These are phyloP conservation scores for Myrmecobius fasciatus DNA, from an alignment of 2,113 vertebrate genomes.

Conservation along the genomic window DNA sequence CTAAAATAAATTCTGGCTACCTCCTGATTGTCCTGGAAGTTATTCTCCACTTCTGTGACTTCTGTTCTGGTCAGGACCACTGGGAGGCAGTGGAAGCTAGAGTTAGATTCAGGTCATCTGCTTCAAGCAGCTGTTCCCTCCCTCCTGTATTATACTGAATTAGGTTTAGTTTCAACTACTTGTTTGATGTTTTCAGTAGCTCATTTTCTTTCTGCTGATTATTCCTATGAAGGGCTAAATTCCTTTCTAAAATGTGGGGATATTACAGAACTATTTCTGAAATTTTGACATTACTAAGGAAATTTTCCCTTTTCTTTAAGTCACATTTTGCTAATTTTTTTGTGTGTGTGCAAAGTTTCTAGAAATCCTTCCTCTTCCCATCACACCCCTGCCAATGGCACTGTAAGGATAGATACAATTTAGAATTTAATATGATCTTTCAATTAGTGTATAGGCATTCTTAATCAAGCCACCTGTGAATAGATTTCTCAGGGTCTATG, in stretches of 20 bases:
- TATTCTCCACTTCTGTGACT: not conserved
- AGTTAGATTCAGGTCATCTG: not conserved
- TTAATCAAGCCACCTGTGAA: not conserved
- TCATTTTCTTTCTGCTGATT: not conserved
- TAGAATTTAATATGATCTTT: not conserved
- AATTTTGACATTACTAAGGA: not conserved
- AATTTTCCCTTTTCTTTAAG: not conserved
- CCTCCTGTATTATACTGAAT: not conserved
- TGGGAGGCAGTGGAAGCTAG: not conserved
- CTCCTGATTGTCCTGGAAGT: not conserved
- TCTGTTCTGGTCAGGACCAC: not conserved
- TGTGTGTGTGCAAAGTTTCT: not conserved
- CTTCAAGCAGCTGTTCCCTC: not conserved
- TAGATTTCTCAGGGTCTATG: not conserved
- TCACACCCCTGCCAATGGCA: not conserved
- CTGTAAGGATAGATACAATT: not conserved
- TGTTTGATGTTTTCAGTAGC: not conserved
- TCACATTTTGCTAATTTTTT: not conserved
- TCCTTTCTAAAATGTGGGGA: not conserved
- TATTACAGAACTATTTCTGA: not conserved
- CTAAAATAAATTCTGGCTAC: not conserved
- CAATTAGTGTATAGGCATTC: not conserved
- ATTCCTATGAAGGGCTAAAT: not conserved
- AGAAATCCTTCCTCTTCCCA: not conserved
- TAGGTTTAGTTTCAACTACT: not conserved